Conservation (phyloP, 2,797 vertebrate genomes). For the Chiroxiphia lanceolata region DNA sequence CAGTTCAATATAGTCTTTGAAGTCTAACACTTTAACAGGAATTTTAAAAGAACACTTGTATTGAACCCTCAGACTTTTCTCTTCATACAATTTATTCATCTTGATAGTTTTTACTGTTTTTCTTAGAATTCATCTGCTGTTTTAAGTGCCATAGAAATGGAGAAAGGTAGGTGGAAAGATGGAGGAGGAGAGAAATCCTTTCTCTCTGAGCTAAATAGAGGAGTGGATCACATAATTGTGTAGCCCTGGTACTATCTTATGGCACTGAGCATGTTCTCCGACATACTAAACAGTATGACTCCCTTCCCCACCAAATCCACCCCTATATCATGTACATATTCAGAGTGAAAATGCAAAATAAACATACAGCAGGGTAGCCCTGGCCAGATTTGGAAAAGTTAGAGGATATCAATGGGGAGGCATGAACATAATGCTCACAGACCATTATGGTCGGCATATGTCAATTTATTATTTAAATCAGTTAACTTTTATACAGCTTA, state of each 20-base stretch:
- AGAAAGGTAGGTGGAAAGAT: not conserved
- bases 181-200: not conserved
- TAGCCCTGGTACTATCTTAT: not conserved
- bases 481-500: too few relatives aligned
- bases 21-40: not conserved
- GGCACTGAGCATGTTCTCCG: not conserved
- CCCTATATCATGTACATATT: not conserved
- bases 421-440: too few relatives aligned
- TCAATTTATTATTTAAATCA: too few relatives aligned
- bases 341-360: not conserved
- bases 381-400: not conserved
- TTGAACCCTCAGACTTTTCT: not conserved
- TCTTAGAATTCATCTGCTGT: not conserved
- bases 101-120: not conserved
- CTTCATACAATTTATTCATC: not conserved
- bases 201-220: not conserved
- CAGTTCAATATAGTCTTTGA: not conserved
- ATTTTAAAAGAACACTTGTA: not conserved
- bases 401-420: too few relatives aligned
- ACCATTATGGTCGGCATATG: too few relatives aligned
- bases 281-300: not conserved
- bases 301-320: fast-evolving
- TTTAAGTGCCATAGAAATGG: not conserved
- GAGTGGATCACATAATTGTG: not conserved
- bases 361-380: not conserved